These are phyloP conservation scores for Hyles vespertilio DNA, from an alignment of 1,140 invertebrate species.

Conservation along the genomic window DNA sequence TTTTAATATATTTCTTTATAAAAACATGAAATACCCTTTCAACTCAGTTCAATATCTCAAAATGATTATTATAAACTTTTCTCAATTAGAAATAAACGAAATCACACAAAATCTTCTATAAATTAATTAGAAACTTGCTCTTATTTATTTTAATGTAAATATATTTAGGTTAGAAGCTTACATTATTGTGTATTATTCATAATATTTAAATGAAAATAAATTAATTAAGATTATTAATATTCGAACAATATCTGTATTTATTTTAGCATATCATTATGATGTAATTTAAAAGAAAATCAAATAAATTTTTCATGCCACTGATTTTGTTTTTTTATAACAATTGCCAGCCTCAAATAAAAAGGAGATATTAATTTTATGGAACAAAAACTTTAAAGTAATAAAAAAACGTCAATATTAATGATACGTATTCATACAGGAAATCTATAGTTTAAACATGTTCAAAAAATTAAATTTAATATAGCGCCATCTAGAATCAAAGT, in stretches of 20 bases:
- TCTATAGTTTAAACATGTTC: not conserved
- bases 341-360: no score
- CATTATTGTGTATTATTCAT: conserved; percentile 5
- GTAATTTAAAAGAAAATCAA: conserved; percentile 71
- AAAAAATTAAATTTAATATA: not conserved
- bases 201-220: conserved; percentile 10
- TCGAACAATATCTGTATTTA: conserved; percentile 69
- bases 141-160: conserved; percentile 9
- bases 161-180: conserved; percentile 4
- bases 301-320: conserved; percentile 74
- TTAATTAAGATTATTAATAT: conserved; percentile 23
- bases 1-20: no score
- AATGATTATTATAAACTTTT: no score
- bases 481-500: not conserved
- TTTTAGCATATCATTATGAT: conserved; percentile 69
- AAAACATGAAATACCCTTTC: no score
- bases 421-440: no score
- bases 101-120: conserved; percentile 5
- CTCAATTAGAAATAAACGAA: no score
- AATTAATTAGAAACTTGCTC: conserved; percentile 3
- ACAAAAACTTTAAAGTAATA: no score
- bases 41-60: no score
- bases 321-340: conserved; percentile 28
- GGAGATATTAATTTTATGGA: no score
- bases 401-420: no score